Evolutionary conservation across 1,140 invertebrate species (phyloP), one percentile per base, ranked within the genome.

Genomic region (Drosophila nigromelanica): DNA sequence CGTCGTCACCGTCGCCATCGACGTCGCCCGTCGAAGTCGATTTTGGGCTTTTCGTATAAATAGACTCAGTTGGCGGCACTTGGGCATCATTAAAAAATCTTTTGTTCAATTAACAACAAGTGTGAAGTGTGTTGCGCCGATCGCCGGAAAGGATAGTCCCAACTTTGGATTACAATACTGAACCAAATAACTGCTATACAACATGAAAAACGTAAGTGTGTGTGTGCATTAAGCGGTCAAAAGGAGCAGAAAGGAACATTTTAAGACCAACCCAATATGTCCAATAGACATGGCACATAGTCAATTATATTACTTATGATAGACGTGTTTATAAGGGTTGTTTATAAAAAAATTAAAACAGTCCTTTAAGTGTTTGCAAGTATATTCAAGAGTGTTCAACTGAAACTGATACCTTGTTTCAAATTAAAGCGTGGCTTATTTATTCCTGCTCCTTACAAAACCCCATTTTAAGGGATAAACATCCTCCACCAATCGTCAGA

Each of bases 11-110:
- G 50, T 67, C 62, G 72, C 7, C 11, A 15, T 24, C 47, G 66
- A 8, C 27, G 27, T 24, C 35, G 14, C 51, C n/a, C 27, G 27
- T 24, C 35, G 14, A 58, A 75, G 54, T 56, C 60, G 66, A 63
- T 60, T 72, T 45, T 73, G 63, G 55, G 67, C 58, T 73, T 86
- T 87, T 75, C 58, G 79, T 91, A 91, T 91, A 91, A 91, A 91
- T 91, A 91, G 80, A 75, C 75, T 80, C 77, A 77, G 67, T 76
- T 85, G 82, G 86, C 86, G 86, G 86, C 80, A 90, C 55, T 81
- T 81, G 64, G 90, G 87, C 73, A 91, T 91, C 90, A 91, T 91
- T 90, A 91, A 91, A 75, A 85, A 85, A 90, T 77, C 90, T 63
- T 78, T 85, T 80, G 82, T 90, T 90, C 90, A 91, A 89, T 91